Evolutionary conservation across 1,140 invertebrate species (phyloP).

Genomic region (Caerostris extrusa): DNA sequence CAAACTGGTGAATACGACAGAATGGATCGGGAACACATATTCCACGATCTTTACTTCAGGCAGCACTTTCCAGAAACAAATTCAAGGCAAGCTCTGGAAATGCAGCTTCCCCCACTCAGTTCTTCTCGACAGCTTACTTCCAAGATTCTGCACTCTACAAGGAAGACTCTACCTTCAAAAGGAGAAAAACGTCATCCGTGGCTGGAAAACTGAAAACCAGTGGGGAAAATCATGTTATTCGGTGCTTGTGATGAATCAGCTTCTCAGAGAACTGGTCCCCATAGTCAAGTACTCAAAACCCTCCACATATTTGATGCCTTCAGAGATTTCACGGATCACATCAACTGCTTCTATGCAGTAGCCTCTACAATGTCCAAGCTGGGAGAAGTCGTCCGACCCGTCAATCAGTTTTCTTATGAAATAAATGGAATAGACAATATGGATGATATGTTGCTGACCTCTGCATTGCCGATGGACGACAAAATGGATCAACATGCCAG

Average conservation of each 20-base stretch:
- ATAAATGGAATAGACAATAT: conserved; percentile 66
- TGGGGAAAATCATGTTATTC: conserved; percentile 1
- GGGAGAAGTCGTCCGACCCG: background rate
- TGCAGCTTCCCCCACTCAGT: conserved; percentile 3
- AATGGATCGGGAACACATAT: conserved; percentile 7
- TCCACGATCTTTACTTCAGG: conserved; percentile 31
- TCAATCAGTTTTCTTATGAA: background rate
- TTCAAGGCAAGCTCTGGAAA: conserved; percentile 43
- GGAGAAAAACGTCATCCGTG: background rate
- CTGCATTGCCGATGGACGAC: background rate
- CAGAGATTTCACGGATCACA: conserved; percentile 45
- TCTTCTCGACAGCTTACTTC: background rate
- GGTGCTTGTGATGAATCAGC: conserved; percentile 37
- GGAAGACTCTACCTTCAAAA: conserved; percentile 42
- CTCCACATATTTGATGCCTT: conserved; percentile 33
- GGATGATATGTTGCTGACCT: conserved; percentile 52
- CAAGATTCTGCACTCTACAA: conserved; percentile 50
- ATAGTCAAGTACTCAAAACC: background rate
- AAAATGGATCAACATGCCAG: background rate
- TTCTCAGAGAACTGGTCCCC: background rate
- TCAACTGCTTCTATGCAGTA: conserved; percentile 57
- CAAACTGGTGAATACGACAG: background rate
- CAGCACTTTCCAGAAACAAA: conserved; percentile 48
- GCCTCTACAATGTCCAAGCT: conserved; percentile 33
- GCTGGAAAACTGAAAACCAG: background rate